Evolutionary conservation across 2,113 vertebrate species (phyloP), one percentile per base, ranked within the genome.

Genomic region (Cottus gobio): DNA sequence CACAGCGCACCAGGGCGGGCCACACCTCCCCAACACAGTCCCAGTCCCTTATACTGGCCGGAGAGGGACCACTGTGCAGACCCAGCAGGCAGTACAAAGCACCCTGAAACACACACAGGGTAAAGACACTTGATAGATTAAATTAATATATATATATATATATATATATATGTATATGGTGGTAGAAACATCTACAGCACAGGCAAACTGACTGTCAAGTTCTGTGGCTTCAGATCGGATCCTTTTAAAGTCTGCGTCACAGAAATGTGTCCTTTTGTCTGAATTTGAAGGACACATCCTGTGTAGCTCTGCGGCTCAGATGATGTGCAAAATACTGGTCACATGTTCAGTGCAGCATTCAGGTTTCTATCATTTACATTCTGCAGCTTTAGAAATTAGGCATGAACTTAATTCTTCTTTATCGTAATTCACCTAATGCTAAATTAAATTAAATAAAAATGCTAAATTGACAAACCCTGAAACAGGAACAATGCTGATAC

Each of bases 81-180:
- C 95, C 97, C 90, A 98, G 95, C 37, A 99, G 96, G 90, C 98
- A 99, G 92, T 99, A 99, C 88, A 99, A 95, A 79, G 97, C 97
- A 79, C 98, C 98, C 98, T 99, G 81, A 39, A 11, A 74, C 31
- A 72, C 12, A 78, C 46, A 50, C 24, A 44, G 20, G 16, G 36
- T 8, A 34, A 58, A 12, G 64, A 63, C 28, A 34, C 22, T 6
- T 9, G 54, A 36, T 1, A 15, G 26, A 18, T 26, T 4, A 13
- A 3, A 64, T 42, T 10, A 13, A 42, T 42, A 7, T 42, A 42
- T 42, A 8, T 42, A 13, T 42, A 37, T 37, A 37, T 37, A 37
- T 37, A 7, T 37, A n/a, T n/a, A n/a, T 42, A 11, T 13, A 3
- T n/a, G 36, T 24, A 36, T 1, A 46, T 15, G 24, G 26, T 0